These are phyloP conservation scores for Brevimyrus niger DNA, from an alignment of 2,113 vertebrate species.

Conservation along the genomic window DNA sequence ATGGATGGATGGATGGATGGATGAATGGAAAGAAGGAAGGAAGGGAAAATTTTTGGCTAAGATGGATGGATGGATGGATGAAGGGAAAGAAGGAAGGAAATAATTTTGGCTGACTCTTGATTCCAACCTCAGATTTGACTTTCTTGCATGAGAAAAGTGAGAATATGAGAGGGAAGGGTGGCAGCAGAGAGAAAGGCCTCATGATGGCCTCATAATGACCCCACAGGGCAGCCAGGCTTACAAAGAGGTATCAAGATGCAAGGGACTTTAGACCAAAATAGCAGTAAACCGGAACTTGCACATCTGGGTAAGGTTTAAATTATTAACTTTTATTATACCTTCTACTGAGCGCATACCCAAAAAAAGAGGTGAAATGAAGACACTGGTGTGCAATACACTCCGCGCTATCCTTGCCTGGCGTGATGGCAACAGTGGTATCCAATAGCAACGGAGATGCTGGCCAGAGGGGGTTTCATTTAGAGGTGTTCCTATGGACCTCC, in stretches of 20 bases:
- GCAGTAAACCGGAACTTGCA: background rate
- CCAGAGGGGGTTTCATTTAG: constrained; percentile 24
- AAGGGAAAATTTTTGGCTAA: background rate
- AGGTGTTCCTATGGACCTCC: constrained; percentile 28
- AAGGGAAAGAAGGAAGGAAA: background rate
- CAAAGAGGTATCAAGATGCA: background rate
- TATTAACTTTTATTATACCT: background rate
- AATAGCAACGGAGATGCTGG: constrained; percentile 40
- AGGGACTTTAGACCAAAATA: background rate
- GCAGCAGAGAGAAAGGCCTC: background rate
- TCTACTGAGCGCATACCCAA: background rate
- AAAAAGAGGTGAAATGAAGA: background rate
- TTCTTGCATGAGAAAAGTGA: background rate
- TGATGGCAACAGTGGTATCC: constrained; percentile 43
- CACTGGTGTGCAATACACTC: background rate
- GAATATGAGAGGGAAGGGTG: background rate
- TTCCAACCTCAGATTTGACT: background rate
- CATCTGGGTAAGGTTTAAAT: background rate
- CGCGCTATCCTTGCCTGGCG: constrained; percentile 19
- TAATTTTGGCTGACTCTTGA: background rate
- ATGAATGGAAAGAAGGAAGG: background rate
- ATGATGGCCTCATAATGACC: background rate
- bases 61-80: background rate
- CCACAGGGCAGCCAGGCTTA: background rate
- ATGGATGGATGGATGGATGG: background rate